Evolutionary conservation across 2,113 vertebrate genomes (phyloP), one percentile per base, ranked within the genome.

Genomic region (Rhagologus leucostigma): DNA sequence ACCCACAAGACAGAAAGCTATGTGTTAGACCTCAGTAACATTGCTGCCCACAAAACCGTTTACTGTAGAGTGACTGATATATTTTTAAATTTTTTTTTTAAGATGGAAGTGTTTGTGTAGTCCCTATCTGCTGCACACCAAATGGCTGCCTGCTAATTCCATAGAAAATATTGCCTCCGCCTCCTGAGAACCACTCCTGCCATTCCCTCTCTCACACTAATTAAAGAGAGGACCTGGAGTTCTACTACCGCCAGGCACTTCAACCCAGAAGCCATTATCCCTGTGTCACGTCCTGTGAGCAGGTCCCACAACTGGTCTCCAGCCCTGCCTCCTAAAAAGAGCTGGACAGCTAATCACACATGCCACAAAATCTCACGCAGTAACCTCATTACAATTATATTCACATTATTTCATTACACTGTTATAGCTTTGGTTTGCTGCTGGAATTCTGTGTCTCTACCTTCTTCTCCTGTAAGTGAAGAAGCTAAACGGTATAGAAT

Each of bases 251-350:
- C 32, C 44, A 71, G 39, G 24, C n/a, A 71, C 68, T 77, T 89
- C 50, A 67, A 23, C 13, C 9, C 33, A 67, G 73, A 39, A 91
- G n/a, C 16, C 30, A 35, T 33, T 15, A 62, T 18, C 46, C 42
- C 44, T 29, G 1, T 11, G 7, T 21, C 30, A 39, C 0, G 0
- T 67, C 41, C 69, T 42, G 32, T 16, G 24, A 44, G n/a, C 69
- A 71, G 46, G 27, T 81, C 24, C 22, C 41, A 47, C 18, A 73
- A 18, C 8, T 6, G 32, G n/a, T 30, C 37, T 70, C 49, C 42
- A 80, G 35, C 24, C 35, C 30, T 70, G 14, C 5, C 33, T 55
- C 56, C 57, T 71, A 37, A 32, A 44, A 63, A 52, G 15, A 27
- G 14, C 0, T 67, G 63, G 26, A 33, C 9, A 70, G 47, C 39